Conservation (phyloP, 2,797 vertebrate species). For the Pangasius larnaudii region DNA sequence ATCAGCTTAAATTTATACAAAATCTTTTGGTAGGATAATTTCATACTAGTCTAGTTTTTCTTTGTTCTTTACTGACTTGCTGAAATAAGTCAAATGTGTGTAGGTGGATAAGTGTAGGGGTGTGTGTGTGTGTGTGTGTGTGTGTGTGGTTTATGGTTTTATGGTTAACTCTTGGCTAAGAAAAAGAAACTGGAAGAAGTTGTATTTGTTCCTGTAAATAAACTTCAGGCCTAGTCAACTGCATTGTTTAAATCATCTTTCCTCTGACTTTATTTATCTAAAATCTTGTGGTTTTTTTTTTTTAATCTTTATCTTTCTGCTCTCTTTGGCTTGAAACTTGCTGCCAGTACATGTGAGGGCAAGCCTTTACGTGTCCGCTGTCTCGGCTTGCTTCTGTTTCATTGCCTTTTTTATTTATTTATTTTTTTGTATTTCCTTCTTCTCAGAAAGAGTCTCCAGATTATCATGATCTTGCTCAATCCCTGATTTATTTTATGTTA, state of each 20-base stretch:
- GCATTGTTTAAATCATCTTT: background rate
- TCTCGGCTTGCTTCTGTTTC: constrained; percentile 5
- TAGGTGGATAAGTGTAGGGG: background rate
- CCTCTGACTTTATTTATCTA: background rate
- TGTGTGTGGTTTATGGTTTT: no score
- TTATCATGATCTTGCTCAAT: background rate
- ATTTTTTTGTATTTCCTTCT: background rate
- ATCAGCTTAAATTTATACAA: background rate
- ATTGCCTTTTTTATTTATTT: background rate
- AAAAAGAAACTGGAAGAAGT: background rate
- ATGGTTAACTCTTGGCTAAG: background rate
- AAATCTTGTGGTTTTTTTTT: background rate
- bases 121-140: background rate
- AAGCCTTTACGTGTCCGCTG: constrained; percentile 38
- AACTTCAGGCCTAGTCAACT: background rate
- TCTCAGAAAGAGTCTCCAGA: background rate
- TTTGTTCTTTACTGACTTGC: background rate
- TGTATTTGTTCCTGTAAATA: background rate
- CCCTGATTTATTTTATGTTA: constrained; percentile 12
- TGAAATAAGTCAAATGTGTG: background rate
- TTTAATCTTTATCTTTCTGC: constrained; percentile 1
- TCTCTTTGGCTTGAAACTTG: background rate
- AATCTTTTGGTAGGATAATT: background rate
- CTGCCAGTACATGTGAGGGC: constrained; percentile 11
- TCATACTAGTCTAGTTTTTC: background rate